A percentile compares a stretch with the other conserved stretches of the same genome.
Conservation (phyloP, 2,113 vertebrate genomes). For the Callospermophilus lateralis region DNA sequence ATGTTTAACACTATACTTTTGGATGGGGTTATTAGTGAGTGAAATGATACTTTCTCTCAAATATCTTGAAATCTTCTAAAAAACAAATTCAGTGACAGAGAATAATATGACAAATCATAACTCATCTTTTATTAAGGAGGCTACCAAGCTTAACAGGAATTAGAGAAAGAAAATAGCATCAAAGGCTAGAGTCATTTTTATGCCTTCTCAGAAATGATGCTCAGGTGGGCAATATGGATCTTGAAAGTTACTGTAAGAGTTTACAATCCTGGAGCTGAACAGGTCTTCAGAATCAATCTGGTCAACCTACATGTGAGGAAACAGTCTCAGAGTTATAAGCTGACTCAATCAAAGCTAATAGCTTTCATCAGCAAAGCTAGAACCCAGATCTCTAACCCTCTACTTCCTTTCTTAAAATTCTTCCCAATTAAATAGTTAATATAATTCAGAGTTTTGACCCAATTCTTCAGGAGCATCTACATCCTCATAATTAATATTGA, state of each 20-base stretch:
- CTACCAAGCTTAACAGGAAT: background rate
- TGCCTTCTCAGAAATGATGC: background rate
- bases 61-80: background rate
- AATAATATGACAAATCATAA: background rate
- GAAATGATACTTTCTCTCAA: background rate
- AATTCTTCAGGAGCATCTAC: background rate
- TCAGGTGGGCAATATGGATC: background rate
- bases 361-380: background rate
- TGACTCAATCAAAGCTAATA: background rate
- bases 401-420: background rate
- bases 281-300: background rate
- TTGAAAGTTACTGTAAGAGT: background rate
- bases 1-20: background rate
- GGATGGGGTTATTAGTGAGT: accelerated
- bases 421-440: background rate
- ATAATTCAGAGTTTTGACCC: slow-evolving; percentile 18
- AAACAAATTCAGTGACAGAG: background rate
- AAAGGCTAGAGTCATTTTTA: background rate
- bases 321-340: background rate
- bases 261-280: too few relatives aligned
- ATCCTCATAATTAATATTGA: background rate
- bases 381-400: background rate
- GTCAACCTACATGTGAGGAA: background rate
- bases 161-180: background rate
- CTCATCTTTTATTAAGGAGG: background rate